A percentile compares a stretch with the other conserved stretches of the same genome.
These are phyloP conservation scores for Acanthoscelides obtectus DNA, from an alignment of 2,888 invertebrate species.

Conservation along the genomic window DNA sequence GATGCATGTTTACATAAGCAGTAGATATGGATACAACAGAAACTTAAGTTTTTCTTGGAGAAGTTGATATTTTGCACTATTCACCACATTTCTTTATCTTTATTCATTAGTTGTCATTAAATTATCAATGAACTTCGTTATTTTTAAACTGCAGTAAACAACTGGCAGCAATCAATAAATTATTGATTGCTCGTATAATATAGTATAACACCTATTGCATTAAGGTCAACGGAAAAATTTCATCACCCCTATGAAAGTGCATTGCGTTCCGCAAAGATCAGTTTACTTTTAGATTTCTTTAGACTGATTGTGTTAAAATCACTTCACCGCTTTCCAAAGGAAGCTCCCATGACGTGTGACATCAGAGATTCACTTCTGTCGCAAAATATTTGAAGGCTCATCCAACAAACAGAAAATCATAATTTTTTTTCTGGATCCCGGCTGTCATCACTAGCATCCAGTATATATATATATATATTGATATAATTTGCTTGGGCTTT, in stretches of 20 bases:
- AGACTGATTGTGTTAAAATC: not conserved
- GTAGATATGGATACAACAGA: no score
- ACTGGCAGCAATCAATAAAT: constrained; percentile 11
- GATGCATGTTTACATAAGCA: no score
- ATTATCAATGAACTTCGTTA: constrained; percentile 18
- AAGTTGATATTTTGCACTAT: no score
- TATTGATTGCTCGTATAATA: not conserved
- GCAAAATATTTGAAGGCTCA: no score
- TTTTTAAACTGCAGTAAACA: constrained; percentile 20
- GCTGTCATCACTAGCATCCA: no score
- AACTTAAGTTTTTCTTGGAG: no score
- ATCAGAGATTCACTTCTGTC: no score
- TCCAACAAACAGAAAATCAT: no score
- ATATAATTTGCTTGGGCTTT: no score
- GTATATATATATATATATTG: no score
- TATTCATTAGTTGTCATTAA: constrained; percentile 14
- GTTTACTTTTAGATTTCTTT: constrained; percentile 3
- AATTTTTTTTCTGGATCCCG: no score
- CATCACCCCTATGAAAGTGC: not conserved
- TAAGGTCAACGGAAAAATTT: not conserved
- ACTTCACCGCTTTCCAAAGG: not conserved
- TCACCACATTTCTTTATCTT: constrained; percentile 11
- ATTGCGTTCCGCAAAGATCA: not conserved
- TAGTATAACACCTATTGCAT: not conserved
- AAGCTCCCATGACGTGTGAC: not conserved